Conservation (phyloP, 2,888 invertebrate species). For the Himalopsyche japonica region DNA sequence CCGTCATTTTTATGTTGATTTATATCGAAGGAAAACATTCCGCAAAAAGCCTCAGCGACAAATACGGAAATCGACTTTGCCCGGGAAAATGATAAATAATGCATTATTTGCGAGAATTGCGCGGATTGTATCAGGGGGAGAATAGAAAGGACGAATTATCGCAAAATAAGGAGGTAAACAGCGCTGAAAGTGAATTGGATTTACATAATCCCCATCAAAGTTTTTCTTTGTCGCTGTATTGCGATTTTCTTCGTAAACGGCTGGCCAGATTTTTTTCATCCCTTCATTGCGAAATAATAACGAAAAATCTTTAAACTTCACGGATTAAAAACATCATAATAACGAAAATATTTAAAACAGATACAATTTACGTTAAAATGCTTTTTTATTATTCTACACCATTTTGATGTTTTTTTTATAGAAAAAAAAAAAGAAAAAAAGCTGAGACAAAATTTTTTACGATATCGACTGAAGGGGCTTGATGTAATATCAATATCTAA, state of each 20-base stretch:
- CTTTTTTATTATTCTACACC: no score
- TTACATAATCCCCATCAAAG: not conserved
- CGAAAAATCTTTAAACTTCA: no score
- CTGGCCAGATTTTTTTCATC: not conserved
- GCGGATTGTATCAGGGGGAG: not conserved
- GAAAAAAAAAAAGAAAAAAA: no score
- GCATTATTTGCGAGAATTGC: not conserved
- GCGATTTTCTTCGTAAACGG: not conserved
- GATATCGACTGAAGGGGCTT: no score
- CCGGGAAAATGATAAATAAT: not conserved
- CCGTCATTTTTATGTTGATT: not conserved
- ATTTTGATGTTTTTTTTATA: no score
- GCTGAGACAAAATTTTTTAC: no score
- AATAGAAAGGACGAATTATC: constrained; percentile 1
- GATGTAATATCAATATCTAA: no score
- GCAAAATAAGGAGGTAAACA: not conserved
- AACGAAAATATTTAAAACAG: no score
- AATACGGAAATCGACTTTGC: not conserved
- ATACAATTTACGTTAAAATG: no score
- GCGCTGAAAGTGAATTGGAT: not conserved
- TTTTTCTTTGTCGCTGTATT: not conserved
- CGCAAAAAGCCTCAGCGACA: not conserved
- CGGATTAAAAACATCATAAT: no score
- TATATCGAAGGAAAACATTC: not conserved
- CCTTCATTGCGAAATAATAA: not conserved